Percentiles rank a stretch among this genome's conserved stretches.
These are phyloP conservation scores for Yponomeuta sedellus DNA, from an alignment of 2,888 invertebrate genomes.

Conservation along the genomic window DNA sequence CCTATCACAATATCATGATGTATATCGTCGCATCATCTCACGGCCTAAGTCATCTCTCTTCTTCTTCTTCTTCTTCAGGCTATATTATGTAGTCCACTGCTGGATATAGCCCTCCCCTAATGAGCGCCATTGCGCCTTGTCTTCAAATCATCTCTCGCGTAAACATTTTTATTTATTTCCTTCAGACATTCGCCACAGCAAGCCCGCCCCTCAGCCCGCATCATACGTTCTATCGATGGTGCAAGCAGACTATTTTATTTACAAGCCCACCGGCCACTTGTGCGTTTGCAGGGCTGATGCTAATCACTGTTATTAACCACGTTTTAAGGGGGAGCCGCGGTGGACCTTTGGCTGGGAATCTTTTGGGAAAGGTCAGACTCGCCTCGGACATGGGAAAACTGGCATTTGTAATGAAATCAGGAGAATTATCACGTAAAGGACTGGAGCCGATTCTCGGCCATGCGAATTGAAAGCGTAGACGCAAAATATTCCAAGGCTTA, in stretches of 20 bases:
- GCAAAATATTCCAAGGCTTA: no score
- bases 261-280: constrained; percentile 8
- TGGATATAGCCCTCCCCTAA: no score
- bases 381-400: background rate
- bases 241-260: constrained; percentile 9
- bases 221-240: constrained; percentile 44
- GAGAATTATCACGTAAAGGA: background rate
- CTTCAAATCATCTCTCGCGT: no score
- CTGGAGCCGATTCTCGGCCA: no score
- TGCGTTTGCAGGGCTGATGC: background rate
- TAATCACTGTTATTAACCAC: background rate
- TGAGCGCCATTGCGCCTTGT: no score
- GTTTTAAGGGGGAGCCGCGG: background rate
- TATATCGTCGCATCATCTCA: background rate
- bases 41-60: no score
- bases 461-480: no score
- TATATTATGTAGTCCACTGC: no score
- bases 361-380: background rate
- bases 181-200: constrained; percentile 22
- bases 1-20: no score
- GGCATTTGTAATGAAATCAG: background rate
- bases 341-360: background rate
- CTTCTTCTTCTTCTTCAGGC: no score
- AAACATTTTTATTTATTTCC: background rate
- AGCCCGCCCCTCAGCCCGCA: constrained; percentile 50